Conservation (phyloP, 1,140 invertebrate genomes). For the Heliconius nattereri region DNA sequence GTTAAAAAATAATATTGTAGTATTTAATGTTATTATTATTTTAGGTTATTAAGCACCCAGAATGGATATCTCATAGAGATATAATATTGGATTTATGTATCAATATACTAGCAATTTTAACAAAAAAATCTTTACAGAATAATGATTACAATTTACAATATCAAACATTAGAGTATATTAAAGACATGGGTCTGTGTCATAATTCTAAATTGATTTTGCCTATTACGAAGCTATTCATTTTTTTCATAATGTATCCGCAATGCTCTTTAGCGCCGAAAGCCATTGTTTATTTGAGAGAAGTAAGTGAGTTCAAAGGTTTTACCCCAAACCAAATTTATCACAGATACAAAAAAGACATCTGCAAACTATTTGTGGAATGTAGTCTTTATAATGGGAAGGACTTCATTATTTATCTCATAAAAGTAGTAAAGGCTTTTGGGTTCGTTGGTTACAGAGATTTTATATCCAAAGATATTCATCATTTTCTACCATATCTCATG, state of each 20-base stretch:
- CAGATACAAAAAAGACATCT: conserved; percentile 85
- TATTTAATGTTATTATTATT: conserved; percentile 39
- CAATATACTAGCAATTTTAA: conserved; percentile 75
- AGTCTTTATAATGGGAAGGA: conserved; percentile 81
- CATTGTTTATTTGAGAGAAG: conserved; percentile 82
- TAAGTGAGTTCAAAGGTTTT: conserved; percentile 82
- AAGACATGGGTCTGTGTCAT: conserved; percentile 74
- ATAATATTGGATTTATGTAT: conserved; percentile 79
- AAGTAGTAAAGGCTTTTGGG: conserved; percentile 82
- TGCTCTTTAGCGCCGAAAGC: conserved; percentile 84
- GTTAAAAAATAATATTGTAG: not conserved
- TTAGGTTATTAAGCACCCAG: conserved; percentile 56
- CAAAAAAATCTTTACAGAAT: conserved; percentile 78
- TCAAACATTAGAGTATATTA: conserved; percentile 80
- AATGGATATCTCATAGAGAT: conserved; percentile 65
- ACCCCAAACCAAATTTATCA: conserved; percentile 84
- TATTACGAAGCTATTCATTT: conserved; percentile 83
- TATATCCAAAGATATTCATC: conserved; percentile 82
- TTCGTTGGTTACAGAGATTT: conserved; percentile 83
- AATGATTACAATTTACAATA: conserved; percentile 81
- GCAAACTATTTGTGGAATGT: conserved; percentile 82
- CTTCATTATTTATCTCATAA: conserved; percentile 78
- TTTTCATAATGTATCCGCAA: conserved; percentile 84
- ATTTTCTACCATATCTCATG: conserved; percentile 83
- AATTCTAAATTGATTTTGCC: conserved; percentile 80